These are phyloP conservation scores for Aldrovandia affinis DNA, from an alignment of 2,797 vertebrate genomes.

Conservation along the genomic window DNA sequence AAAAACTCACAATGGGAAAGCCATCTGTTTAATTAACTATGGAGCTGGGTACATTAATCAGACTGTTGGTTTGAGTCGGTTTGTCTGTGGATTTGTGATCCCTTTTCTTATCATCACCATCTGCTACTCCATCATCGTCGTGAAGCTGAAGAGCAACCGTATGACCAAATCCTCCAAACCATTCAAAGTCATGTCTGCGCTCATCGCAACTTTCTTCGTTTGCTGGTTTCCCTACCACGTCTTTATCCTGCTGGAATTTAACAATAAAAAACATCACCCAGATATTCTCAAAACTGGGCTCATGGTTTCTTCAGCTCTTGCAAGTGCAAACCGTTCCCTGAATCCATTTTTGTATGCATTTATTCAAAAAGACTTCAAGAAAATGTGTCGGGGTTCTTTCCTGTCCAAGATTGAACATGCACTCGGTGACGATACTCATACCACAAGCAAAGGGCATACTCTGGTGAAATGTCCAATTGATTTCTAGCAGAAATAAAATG, in stretches of 20 bases:
- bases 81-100: slow-evolving; percentile 79
- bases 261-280: too few relatives aligned
- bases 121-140: slow-evolving; percentile 84
- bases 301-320: background rate
- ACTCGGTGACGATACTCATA: slow-evolving; percentile 70
- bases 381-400: slow-evolving; percentile 69
- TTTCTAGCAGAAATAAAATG: background rate
- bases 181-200: slow-evolving; percentile 86
- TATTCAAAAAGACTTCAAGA: slow-evolving; percentile 79
- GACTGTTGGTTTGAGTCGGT: slow-evolving; percentile 69
- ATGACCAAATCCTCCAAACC: slow-evolving; percentile 85
- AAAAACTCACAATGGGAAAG: background rate
- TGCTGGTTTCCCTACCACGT: slow-evolving; percentile 73
- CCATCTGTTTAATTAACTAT: slow-evolving; percentile 83
- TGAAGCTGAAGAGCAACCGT: slow-evolving; percentile 77
- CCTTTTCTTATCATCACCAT: slow-evolving; percentile 81
- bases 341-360: slow-evolving; percentile 81
- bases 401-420: slow-evolving; percentile 73
- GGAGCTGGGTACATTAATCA: slow-evolving; percentile 46
- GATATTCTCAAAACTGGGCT: background rate
- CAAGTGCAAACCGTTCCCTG: slow-evolving; percentile 68
- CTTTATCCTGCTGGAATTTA: slow-evolving; percentile 59
- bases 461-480: too few relatives aligned
- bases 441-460: slow-evolving; percentile 50
- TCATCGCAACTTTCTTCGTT: slow-evolving; percentile 84